Conservation (phyloP, 2,888 invertebrate species). For the Monopis laevigella region DNA sequence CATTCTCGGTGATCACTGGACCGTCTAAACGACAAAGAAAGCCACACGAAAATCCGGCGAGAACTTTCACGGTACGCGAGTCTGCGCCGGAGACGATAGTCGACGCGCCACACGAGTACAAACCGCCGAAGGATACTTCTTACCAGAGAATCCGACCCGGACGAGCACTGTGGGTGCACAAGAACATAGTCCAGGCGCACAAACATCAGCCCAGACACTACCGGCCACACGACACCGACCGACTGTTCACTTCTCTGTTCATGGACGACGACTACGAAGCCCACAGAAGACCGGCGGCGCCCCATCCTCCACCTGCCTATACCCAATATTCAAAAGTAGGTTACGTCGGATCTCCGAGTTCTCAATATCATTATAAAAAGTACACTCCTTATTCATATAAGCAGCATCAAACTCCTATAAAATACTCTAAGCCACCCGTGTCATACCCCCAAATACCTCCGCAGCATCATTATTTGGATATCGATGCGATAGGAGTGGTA, state of each 20-base stretch:
- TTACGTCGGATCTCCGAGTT: constrained; percentile 30
- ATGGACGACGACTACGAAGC: constrained; percentile 38
- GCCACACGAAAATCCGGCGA: constrained; percentile 62
- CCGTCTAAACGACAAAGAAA: constrained; percentile 52
- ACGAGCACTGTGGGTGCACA: constrained; percentile 49
- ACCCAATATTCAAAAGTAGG: constrained; percentile 37
- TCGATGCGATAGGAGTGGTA: constrained; percentile 21
- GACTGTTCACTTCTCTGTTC: constrained; percentile 50
- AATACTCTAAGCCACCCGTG: constrained; percentile 34
- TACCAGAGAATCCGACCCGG: constrained; percentile 30
- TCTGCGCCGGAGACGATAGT: constrained; percentile 36
- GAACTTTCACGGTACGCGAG: constrained; percentile 72
- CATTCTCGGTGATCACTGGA: constrained; percentile 70
- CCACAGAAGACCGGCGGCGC: constrained; percentile 27
- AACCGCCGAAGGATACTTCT: constrained; percentile 20
- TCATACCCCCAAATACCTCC: constrained; percentile 23
- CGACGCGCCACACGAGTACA: constrained; percentile 26
- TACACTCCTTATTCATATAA: constrained; percentile 30
- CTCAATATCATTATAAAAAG: constrained; percentile 37
- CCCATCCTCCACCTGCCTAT: constrained; percentile 25
- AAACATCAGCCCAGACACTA: constrained; percentile 30
- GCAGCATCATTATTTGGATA: constrained; percentile 34
- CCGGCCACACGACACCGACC: constrained; percentile 36
- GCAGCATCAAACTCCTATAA: background rate
- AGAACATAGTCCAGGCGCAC: constrained; percentile 36